These are phyloP conservation scores for Pteronura brasiliensis DNA, from an alignment of 2,113 vertebrate genomes.

Conservation along the genomic window DNA sequence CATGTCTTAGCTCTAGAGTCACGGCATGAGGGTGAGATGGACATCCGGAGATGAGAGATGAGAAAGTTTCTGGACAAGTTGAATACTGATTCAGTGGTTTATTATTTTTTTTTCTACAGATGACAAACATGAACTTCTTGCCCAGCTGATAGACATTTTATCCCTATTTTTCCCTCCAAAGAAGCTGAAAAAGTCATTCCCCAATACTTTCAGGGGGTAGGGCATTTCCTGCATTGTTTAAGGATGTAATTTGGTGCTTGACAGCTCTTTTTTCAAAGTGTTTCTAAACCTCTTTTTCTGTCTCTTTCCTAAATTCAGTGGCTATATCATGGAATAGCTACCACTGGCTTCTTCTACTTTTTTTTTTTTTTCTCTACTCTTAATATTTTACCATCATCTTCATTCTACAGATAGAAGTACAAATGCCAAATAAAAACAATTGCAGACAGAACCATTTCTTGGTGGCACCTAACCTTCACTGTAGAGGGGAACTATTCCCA, in stretches of 20 bases:
- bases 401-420: background rate
- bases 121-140: background rate
- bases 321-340: background rate
- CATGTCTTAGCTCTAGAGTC: background rate
- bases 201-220: background rate
- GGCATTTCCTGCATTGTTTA: conserved; percentile 4
- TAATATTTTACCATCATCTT: background rate
- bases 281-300: background rate
- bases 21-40: background rate
- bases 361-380: background rate
- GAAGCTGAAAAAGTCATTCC: background rate
- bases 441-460: background rate
- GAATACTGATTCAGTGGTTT: background rate
- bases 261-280: background rate
- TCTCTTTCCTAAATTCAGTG: background rate
- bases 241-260: background rate
- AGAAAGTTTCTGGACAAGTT: background rate
- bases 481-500: background rate
- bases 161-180: background rate
- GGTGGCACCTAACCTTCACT: background rate
- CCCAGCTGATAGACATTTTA: background rate
- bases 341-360: background rate
- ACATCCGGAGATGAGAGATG: background rate
- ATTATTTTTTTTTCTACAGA: background rate
- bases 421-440: background rate